These are phyloP conservation scores for Apostichopus leukothele DNA, from an alignment of 53 echinoderm and acorn worm genomes.

Conservation along the genomic window DNA sequence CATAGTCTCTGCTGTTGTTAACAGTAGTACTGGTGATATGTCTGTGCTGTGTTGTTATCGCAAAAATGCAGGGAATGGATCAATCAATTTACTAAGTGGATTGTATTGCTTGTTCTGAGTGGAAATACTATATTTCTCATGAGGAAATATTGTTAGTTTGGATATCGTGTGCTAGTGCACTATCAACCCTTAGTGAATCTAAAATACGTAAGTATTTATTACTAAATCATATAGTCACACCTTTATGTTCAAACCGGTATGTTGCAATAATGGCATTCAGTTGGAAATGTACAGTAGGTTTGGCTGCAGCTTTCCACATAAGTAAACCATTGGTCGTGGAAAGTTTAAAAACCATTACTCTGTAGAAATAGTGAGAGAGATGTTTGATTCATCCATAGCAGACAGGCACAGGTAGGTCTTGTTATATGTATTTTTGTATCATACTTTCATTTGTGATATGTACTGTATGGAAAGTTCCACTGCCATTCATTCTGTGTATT, in stretches of 20 bases:
- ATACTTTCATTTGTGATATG: too few relatives aligned
- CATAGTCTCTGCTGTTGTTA: background rate
- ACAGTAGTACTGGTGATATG: background rate
- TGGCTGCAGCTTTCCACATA: too few relatives aligned
- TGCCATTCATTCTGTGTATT: too few relatives aligned
- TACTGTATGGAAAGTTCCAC: too few relatives aligned
- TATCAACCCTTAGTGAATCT: conserved; percentile 11
- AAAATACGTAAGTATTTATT: conserved; percentile 39
- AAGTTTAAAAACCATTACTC: too few relatives aligned
- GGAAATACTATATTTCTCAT: background rate
- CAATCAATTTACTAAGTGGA: background rate
- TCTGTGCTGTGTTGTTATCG: conserved; percentile 2
- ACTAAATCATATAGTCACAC: conserved; percentile 12
- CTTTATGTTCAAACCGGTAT: background rate
- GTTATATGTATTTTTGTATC: too few relatives aligned
- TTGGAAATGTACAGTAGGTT: too few relatives aligned
- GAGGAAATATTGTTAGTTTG: background rate
- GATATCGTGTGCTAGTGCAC: background rate
- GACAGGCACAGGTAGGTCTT: too few relatives aligned
- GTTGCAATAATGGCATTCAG: too few relatives aligned
- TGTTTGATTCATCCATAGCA: too few relatives aligned
- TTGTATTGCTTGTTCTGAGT: background rate
- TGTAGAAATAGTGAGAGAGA: too few relatives aligned
- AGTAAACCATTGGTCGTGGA: too few relatives aligned
- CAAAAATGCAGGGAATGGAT: background rate